Evolutionary conservation across 2,888 invertebrate genomes (phyloP).

Genomic region (Troglohyphantes excavatus): DNA sequence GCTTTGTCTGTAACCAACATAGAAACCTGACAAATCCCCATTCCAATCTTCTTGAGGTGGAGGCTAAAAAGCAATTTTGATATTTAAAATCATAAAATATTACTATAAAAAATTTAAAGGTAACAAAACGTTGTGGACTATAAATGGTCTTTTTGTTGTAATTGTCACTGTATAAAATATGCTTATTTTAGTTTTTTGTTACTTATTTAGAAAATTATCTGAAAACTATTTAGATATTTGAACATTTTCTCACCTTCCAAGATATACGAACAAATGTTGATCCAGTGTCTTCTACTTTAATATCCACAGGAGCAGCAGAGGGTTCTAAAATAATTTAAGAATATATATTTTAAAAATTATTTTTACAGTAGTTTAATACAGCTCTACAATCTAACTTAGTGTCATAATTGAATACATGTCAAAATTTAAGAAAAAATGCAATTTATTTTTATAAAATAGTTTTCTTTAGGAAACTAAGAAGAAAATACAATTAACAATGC

Average conservation of each 20-base stretch:
- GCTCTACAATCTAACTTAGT: too few species aligned
- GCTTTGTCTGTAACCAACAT: slow-evolving; percentile 69
- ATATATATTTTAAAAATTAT: too few species aligned
- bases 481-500: too few species aligned
- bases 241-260: slow-evolving; percentile 64
- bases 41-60: slow-evolving; percentile 82
- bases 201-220: background rate
- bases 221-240: background rate
- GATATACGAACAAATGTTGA: slow-evolving; percentile 73
- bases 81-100: background rate
- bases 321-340: slow-evolving; percentile 59
- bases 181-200: too few species aligned
- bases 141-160: too few species aligned
- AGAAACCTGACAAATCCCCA: slow-evolving; percentile 69
- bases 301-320: slow-evolving; percentile 70
- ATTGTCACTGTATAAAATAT: too few species aligned
- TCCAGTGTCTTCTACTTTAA: slow-evolving; percentile 70
- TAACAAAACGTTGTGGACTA: background rate
- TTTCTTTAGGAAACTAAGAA: too few species aligned
- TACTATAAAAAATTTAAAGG: background rate
- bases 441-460: too few species aligned
- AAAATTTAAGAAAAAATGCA: too few species aligned
- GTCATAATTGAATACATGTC: too few species aligned
- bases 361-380: too few species aligned
- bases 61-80: slow-evolving; percentile 80